These are phyloP conservation scores for Liasis olivaceus DNA, from an alignment of 2,797 vertebrate species.

Conservation along the genomic window DNA sequence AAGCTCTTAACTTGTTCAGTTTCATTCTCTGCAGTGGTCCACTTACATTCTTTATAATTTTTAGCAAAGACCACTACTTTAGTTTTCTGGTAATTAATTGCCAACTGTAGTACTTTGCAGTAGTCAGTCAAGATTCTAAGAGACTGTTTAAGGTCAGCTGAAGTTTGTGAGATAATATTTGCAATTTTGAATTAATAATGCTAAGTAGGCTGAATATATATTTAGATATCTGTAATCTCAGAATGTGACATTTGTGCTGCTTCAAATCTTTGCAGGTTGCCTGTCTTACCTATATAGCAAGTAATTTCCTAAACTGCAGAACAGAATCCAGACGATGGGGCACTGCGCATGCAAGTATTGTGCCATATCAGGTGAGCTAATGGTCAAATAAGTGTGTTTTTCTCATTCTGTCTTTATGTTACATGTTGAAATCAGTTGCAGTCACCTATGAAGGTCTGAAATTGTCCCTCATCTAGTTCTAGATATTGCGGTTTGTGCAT, in stretches of 20 bases:
- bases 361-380: conserved; percentile 91
- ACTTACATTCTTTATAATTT: neutral
- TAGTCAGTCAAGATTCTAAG: neutral
- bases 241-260: conserved; percentile 16
- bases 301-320: conserved; percentile 89
- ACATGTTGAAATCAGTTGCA: conserved; percentile 20
- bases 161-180: neutral
- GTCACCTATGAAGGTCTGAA: conserved; percentile 35
- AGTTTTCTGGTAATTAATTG: neutral
- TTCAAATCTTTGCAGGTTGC: conserved; percentile 81
- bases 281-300: conserved; percentile 90
- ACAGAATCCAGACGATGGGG: conserved; percentile 89
- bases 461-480: conserved; percentile 26
- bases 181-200: neutral
- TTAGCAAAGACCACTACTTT: neutral
- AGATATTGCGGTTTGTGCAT: conserved; percentile 44
- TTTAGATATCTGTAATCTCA: neutral
- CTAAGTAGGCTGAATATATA: neutral
- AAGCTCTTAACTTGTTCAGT: neutral
- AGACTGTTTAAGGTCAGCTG: neutral
- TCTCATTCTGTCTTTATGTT: conserved; percentile 35
- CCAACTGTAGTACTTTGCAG: neutral
- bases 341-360: conserved; percentile 92
- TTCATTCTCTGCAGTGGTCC: neutral
- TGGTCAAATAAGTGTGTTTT: neutral